A percentile compares a stretch with the other conserved stretches of the same genome.
These are phyloP conservation scores for Athene cunicularia DNA, from an alignment of 2,113 vertebrate species.

Conservation along the genomic window DNA sequence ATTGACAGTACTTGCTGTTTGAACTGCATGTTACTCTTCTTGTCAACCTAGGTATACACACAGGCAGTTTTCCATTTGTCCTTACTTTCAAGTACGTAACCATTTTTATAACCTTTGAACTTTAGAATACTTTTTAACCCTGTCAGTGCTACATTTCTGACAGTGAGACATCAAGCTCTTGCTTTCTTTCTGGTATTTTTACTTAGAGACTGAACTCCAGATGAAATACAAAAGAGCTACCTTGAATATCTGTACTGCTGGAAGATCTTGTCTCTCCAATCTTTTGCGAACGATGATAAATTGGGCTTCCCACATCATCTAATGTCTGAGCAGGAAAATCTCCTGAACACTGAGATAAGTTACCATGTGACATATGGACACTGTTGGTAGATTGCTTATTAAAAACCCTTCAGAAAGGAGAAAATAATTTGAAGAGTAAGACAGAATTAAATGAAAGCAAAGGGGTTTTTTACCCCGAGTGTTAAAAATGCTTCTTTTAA, in stretches of 20 bases:
- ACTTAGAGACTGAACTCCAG: neutral
- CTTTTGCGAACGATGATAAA: constrained; percentile 76
- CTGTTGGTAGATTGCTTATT: constrained; percentile 79
- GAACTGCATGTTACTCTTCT: neutral
- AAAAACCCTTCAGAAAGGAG: constrained; percentile 73
- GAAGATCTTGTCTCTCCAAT: constrained; percentile 86
- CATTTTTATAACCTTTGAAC: neutral
- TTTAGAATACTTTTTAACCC: neutral
- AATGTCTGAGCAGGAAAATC: constrained; percentile 77
- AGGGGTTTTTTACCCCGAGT: neutral
- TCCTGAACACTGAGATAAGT: constrained; percentile 83
- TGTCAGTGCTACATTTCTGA: neutral
- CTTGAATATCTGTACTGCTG: constrained; percentile 86
- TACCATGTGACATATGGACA: constrained; percentile 81
- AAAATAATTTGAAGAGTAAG: neutral
- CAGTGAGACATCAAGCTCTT: neutral
- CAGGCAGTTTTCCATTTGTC: neutral
- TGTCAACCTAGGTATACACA: neutral
- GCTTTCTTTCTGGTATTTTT: neutral
- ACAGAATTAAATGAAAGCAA: neutral
- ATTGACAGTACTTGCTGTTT: neutral
- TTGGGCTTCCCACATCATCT: constrained; percentile 83
- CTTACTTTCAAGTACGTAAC: neutral
- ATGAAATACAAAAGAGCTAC: constrained; percentile 66
- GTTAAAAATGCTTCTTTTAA: neutral